Evolutionary conservation across 2,888 invertebrate species (phyloP), one percentile per base, ranked within the genome.

Genomic region (Galerucella pusilla): DNA sequence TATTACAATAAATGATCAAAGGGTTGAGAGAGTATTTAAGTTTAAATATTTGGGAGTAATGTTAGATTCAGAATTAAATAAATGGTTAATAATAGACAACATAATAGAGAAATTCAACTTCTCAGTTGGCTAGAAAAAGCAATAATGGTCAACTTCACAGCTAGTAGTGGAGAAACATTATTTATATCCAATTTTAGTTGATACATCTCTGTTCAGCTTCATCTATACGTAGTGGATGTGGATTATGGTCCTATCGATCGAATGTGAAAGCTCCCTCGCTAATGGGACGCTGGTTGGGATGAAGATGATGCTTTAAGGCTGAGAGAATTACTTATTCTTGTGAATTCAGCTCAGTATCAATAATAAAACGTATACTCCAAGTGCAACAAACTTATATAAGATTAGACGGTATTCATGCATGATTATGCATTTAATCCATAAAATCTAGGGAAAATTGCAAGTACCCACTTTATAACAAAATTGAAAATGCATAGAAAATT

Each of bases 241-340:
- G 64, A 42, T 63, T 4, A 63, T 63, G 16, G 63, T 5, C 7
- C 14, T 63, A 63, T 65, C 46, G 64, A 65, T 65, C 64, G 64
- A 65, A 45, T 46, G 46, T 45, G 45, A 46, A 42, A 16, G 64
- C 64, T 46, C 20, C 46, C 12, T 45, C 45, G 64, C 46, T 65
- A 65, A 65, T 65, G 64, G 64, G 46, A 16, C 20, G 16, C 20
- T 65, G 46, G 64, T 46, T 65, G n/a, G n/a, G 45, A 46, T 45
- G 42, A 65, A 45, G 64, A 65, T 65, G 46, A 46, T 45, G 46
- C 46, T 65, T 46, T 20, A 16, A 16, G 64, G 35, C 61, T 61
- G 35, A 61, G n/a, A 61, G 35, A 61, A 65, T 65, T 65, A 45
- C 46, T 45, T 46, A 65, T 65, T 46, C 42, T 61, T 14, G 35